Evolutionary conservation across 2,888 invertebrate species (phyloP).

Genomic region (Brachypalpus laphriformis): DNA sequence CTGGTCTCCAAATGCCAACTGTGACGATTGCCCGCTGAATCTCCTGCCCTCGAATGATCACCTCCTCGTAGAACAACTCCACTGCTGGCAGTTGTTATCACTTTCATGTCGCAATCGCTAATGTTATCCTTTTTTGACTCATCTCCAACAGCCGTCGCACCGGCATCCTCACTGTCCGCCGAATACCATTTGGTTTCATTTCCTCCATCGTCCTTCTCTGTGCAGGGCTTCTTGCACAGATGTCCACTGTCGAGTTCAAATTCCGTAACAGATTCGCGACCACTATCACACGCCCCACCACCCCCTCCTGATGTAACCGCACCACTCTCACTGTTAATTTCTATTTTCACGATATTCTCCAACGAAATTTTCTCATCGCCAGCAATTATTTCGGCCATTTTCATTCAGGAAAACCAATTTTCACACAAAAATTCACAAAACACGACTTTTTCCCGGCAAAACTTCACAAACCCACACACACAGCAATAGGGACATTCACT

Average conservation of each 20-base stretch:
- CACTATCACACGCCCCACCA: constrained; percentile 77
- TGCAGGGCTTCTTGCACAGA: constrained; percentile 71
- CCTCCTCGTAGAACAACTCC: constrained; percentile 40
- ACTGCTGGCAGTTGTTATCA: constrained; percentile 57
- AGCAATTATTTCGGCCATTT: constrained; percentile 57
- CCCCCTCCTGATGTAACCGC: constrained; percentile 33
- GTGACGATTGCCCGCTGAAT: constrained; percentile 57
- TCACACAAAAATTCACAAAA: constrained; percentile 1
- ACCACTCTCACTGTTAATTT: constrained; percentile 53
- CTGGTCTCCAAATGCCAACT: constrained; percentile 74
- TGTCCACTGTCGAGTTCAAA: constrained; percentile 75
- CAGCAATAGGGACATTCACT: background rate
- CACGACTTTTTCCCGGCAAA: constrained; percentile 48
- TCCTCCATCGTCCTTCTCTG: constrained; percentile 73
- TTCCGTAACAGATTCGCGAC: constrained; percentile 79
- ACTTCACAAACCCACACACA: constrained; percentile 5
- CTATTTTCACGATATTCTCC: constrained; percentile 52
- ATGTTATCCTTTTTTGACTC: constrained; percentile 46
- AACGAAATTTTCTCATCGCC: constrained; percentile 35
- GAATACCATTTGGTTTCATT: constrained; percentile 80
- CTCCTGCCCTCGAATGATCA: constrained; percentile 12
- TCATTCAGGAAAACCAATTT: background rate
- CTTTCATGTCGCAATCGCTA: constrained; percentile 55
- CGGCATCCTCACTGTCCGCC: constrained; percentile 73
- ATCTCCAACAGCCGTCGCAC: constrained; percentile 25